Percentiles rank a stretch among this genome's conserved stretches.
Evolutionary conservation across 2,113 vertebrate genomes (phyloP).

Genomic region (Galemys pyrenaicus): DNA sequence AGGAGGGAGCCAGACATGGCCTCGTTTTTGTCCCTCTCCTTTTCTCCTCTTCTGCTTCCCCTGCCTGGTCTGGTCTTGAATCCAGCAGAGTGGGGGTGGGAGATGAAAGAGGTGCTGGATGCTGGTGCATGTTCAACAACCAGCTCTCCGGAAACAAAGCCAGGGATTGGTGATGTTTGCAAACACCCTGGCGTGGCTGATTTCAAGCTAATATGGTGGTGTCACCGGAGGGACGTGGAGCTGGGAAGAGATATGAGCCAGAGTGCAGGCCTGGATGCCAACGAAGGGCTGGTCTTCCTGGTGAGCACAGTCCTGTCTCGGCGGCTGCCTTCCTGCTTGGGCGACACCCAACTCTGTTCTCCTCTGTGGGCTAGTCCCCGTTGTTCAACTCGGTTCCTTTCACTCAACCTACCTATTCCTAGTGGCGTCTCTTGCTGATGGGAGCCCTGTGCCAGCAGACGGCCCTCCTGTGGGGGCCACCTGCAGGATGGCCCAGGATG

Average conservation of each 20-base stretch:
- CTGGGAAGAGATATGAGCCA: background rate
- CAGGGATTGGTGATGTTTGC: background rate
- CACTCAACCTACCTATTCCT: background rate
- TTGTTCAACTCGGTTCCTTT: background rate
- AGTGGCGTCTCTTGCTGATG: background rate
- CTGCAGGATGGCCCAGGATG: background rate
- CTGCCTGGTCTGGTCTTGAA: background rate
- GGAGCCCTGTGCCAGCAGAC: background rate
- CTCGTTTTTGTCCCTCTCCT: background rate
- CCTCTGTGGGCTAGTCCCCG: too few relatives aligned
- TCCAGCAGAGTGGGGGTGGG: too few relatives aligned
- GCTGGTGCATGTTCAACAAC: background rate
- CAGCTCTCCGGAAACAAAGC: background rate
- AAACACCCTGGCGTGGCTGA: background rate
- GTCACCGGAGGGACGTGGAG: accelerated
- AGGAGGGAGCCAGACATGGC: accelerated
- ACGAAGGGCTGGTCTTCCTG: too few relatives aligned
- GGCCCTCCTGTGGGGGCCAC: accelerated
- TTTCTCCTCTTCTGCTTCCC: background rate
- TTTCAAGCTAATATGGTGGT: background rate
- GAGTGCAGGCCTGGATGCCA: background rate
- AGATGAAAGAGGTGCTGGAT: accelerated
- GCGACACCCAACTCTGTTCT: accelerated
- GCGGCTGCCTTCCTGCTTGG: background rate
- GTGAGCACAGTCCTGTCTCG: background rate